Evolutionary conservation across 2,113 vertebrate species (phyloP).

Genomic region (Gambusia affinis): DNA sequence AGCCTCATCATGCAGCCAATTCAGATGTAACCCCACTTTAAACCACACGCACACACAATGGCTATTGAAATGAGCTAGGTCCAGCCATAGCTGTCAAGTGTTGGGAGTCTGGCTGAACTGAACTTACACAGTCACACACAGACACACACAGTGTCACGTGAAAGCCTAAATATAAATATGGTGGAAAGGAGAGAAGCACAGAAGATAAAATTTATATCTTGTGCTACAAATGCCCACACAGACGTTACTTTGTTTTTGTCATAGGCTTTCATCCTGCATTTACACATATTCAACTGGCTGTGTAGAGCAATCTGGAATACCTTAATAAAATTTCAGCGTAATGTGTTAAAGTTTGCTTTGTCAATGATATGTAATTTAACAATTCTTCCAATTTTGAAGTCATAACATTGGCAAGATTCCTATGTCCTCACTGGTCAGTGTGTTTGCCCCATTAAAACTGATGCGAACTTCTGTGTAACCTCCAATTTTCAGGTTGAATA

Average conservation of each 20-base stretch:
- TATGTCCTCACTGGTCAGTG: not conserved
- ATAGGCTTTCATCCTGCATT: conserved; percentile 14
- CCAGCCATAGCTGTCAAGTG: conserved; percentile 64
- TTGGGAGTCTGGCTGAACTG: conserved; percentile 44
- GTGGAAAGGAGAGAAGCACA: not conserved
- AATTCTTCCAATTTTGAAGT: not conserved
- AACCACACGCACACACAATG: conserved; percentile 78
- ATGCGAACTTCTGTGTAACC: not conserved
- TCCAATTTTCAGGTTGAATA: not conserved
- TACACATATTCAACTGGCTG: conserved; percentile 24
- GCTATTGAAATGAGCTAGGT: conserved; percentile 78
- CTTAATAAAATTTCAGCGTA: conserved; percentile 1
- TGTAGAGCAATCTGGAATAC: conserved; percentile 4
- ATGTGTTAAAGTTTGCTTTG: conserved; percentile 10
- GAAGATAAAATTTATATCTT: conserved; percentile 5
- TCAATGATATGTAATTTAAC: not conserved
- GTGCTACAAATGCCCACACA: not conserved
- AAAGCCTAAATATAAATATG: conserved; percentile 15
- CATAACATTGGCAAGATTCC: not conserved
- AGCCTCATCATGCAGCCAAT: conserved; percentile 72
- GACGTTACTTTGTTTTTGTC: not conserved
- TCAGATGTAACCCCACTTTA: conserved; percentile 71
- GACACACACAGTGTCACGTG: conserved; percentile 8
- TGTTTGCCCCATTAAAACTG: not conserved
- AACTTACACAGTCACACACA: conserved; percentile 20